Conservation (phyloP, 1,140 invertebrate species). For the Probaryconus sp. region DNA sequence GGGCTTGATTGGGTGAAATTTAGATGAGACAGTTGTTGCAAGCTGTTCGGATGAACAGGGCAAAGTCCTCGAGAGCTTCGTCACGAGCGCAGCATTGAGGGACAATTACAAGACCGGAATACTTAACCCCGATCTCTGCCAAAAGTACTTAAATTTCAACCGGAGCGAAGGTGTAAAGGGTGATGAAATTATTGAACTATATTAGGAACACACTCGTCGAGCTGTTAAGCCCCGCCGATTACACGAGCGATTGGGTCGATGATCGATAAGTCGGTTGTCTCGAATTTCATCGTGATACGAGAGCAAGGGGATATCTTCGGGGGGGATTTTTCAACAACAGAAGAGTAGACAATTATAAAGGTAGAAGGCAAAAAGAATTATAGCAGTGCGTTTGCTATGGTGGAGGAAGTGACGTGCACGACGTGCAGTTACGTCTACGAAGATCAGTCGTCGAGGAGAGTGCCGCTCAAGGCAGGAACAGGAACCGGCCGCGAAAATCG, state of each 20-base stretch:
- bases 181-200: slow-evolving; percentile 45
- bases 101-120: slow-evolving; percentile 32
- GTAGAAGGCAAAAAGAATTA: not conserved
- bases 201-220: slow-evolving; percentile 24
- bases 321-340: not conserved
- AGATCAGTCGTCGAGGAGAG: slow-evolving; percentile 17
- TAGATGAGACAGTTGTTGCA: slow-evolving; percentile 10
- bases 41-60: slow-evolving; percentile 13
- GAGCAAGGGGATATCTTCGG: not conserved
- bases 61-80: slow-evolving; percentile 23
- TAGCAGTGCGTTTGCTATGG: slow-evolving; percentile 43
- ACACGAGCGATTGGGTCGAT: slow-evolving; percentile 9
- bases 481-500: slow-evolving; percentile 44
- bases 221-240: slow-evolving; percentile 2
- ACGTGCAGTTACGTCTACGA: slow-evolving; percentile 10
- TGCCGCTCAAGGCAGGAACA: slow-evolving; percentile 5
- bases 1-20: slow-evolving; percentile 30
- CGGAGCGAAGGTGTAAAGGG: slow-evolving; percentile 17
- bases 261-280: slow-evolving; percentile 10
- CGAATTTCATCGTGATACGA: too few relatives aligned
- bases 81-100: slow-evolving; percentile 35
- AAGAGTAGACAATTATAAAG: not conserved
- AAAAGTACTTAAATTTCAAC: slow-evolving; percentile 58
- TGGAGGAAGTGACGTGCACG: slow-evolving; percentile 31
- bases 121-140: slow-evolving; percentile 60